Base-by-base conservation (phyloP, 2,888 invertebrate genomes). In the Hofmannophila pseudospretella region DNA sequence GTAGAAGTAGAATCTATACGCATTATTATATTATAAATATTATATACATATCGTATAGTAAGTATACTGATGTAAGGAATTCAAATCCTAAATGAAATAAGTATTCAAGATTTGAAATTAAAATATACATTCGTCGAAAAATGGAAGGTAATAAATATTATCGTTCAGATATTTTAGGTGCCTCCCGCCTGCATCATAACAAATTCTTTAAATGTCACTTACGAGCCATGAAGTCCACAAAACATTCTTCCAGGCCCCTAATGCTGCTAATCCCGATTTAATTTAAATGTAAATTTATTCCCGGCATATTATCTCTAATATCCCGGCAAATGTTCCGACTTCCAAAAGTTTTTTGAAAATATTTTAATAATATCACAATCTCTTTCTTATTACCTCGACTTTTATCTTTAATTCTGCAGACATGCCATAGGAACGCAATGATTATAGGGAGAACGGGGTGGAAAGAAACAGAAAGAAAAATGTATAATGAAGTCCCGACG, bases 381-480 rank as follows among this genome's bases (percentile, higher is more conserved):
- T 67, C 50, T 58, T 61, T 54, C 47, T 64, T 57, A 57, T 67
- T 61, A 51, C 58, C 51, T 58, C 54, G 58, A 65, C 61, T 69
- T 71, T 73, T 71, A 68, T 73, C 70, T 74, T 64, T 72, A 68
- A 71, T 71, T 70, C 60, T 45, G 47, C 64, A 64, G 69, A 67
- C 67, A 66, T 66, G 60, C 61, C 59, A 58, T 65, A 60, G 65
- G 59, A 67, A 67, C 63, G 64, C 59, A 61, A 67, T 70, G 66
- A 75, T 74, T 72, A 59, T 54, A 22, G 55, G 61, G 61, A 52
- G 54, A 63, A 66, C 41, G 57, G 58, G 61, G 63, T 58, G 58
- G 54, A 47, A 53, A 56, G 56, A 45, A 54, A 57, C 49, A 61
- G 58, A 61, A 58, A 65, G 60, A 68, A 71, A 75, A 70, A 69